These are phyloP conservation scores for Heliconius hewitsoni DNA, from an alignment of 1,140 invertebrate genomes.

Conservation along the genomic window DNA sequence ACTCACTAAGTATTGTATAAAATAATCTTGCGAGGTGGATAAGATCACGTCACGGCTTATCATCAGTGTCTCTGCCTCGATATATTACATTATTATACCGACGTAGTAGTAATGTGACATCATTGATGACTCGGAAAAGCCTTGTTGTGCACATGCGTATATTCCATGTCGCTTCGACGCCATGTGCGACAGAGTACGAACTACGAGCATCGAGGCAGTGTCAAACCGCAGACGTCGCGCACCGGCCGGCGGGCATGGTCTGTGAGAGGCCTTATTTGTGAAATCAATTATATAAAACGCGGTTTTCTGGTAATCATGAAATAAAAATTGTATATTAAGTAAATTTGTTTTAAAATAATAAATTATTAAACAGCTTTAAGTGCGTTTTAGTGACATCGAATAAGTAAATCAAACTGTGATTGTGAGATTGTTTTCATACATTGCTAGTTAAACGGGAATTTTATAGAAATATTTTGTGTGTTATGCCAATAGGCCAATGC, in stretches of 20 bases:
- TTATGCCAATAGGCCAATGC: slow-evolving; percentile 46
- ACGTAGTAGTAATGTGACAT: slow-evolving; percentile 52
- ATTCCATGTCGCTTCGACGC: slow-evolving; percentile 51
- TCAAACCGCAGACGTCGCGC: slow-evolving; percentile 59
- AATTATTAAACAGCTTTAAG: background rate
- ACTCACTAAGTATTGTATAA: background rate
- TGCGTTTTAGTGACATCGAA: background rate
- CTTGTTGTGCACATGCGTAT: slow-evolving; percentile 68
- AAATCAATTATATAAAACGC: slow-evolving; percentile 9
- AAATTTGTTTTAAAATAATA: background rate
- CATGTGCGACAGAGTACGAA: slow-evolving; percentile 40
- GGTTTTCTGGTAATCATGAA: slow-evolving; percentile 13
- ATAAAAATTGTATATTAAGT: slow-evolving; percentile 5
- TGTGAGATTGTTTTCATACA: background rate
- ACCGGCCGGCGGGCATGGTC: slow-evolving; percentile 53
- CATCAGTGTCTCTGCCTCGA: background rate
- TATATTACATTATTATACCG: slow-evolving; percentile 12
- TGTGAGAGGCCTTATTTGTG: slow-evolving; percentile 45
- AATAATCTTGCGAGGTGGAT: background rate
- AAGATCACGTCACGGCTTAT: slow-evolving; percentile 26
- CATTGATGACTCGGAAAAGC: slow-evolving; percentile 57
- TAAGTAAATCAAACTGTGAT: background rate
- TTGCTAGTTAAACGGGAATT: background rate
- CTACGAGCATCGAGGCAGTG: slow-evolving; percentile 24
- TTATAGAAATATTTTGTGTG: background rate